phyloP scores from a whole-genome alignment of 2,113 vertebrate species.

The Onychostruthus taczanowskii region DNA sequence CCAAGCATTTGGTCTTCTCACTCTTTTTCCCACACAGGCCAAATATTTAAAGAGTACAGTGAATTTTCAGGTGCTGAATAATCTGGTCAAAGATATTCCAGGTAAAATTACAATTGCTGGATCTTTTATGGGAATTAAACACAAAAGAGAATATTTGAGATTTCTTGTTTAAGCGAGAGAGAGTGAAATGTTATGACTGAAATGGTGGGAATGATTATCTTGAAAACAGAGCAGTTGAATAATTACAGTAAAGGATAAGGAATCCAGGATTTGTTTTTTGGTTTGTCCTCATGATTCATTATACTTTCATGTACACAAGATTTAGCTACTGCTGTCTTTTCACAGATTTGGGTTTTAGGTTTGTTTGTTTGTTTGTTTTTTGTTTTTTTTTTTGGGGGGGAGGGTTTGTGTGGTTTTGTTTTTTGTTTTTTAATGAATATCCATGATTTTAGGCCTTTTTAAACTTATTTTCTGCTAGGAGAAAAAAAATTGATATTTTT shows the following conservation, averaged over 20 bases:
- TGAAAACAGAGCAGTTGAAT: background rate
- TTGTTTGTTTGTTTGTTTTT: too few species aligned
- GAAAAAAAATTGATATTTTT: background rate
- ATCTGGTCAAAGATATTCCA: background rate
- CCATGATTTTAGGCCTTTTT: background rate
- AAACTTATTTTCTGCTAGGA: background rate
- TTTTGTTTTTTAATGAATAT: background rate
- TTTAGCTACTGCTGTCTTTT: background rate
- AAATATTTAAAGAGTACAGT: background rate
- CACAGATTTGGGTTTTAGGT: background rate
- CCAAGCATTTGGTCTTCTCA: background rate
- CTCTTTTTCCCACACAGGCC: background rate
- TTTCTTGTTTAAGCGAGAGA: background rate
- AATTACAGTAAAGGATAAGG: background rate
- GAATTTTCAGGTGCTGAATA: background rate
- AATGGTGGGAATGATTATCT: background rate
- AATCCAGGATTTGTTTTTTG: background rate
- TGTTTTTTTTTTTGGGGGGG: too few species aligned
- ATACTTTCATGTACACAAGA: background rate
- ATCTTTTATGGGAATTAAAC: background rate
- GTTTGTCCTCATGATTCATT: background rate
- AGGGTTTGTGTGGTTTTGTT: background rate
- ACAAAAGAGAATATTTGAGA: background rate
- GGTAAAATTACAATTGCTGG: background rate
- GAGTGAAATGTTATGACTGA: background rate